Base-by-base conservation (phyloP, 1,140 invertebrate genomes). In the Trinorchestia longiramus region DNA sequence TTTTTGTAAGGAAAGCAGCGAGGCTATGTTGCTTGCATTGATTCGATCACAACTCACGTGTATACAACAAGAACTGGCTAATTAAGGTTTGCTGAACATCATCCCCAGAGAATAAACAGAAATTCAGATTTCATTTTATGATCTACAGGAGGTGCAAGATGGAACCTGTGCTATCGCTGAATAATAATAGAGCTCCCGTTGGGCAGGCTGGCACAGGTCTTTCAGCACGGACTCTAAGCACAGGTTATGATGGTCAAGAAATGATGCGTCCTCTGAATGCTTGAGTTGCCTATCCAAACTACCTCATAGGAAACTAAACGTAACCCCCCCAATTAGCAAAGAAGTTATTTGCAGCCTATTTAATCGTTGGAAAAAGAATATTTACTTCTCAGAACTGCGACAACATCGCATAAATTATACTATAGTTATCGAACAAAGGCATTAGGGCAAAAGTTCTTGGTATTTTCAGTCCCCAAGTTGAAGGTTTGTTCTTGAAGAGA, bases 111-210 rank as follows among this genome's bases (percentile, higher is more conserved):
- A 36, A 28, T 36, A 77, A 77, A 77, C 8, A 94, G 47, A 47
- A 47, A 94, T 43, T 47, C 45, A 94, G 92, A 94, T 94, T 94
- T 45, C 92, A 94, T 94, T 94, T 94, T 94, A 94, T 47, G 92
- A 94, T 94, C 92, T 17, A 94, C 92, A 94, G 92, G 92, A 94
- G 43, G 92, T 19, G 92, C 92, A 94, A 94, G 92, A 94, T 47
- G 43, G 92, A 94, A 47, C 92, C 44, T n/a, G 41, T 45, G 92
- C 43, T 47, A 94, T 94, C 43, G 92, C 92, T 47, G 92, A 43
- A 47, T 94, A 94, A 94, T 94, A 94, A 94, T 94, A 45, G 92
- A 47, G 92, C 92, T 94, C 92, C 92, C 92, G 92, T 94, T 94
- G 92, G 92, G 92, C 11, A 45, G 92, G 4, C 43, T 40, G 41